These are phyloP conservation scores for Trematomus bernacchii DNA, from an alignment of 2,797 vertebrate species.

Conservation along the genomic window DNA sequence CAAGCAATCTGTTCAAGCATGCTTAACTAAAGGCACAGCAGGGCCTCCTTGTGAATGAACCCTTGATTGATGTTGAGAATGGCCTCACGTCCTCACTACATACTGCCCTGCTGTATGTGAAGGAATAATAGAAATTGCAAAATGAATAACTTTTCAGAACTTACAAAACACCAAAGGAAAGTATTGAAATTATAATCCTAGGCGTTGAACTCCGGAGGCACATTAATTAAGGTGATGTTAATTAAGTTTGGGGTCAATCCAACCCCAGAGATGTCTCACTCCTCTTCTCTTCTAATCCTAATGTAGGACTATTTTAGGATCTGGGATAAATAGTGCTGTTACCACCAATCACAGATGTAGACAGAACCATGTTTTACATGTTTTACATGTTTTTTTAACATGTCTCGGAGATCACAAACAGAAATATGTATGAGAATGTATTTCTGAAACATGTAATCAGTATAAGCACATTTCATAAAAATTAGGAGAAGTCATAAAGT, in stretches of 20 bases:
- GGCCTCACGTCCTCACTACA: neutral
- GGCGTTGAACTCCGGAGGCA: neutral
- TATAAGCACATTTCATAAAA: too few species aligned
- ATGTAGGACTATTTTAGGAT: too few species aligned
- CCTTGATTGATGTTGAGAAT: neutral
- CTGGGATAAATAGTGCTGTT: too few species aligned
- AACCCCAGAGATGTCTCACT: neutral
- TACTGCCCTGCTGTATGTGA: neutral
- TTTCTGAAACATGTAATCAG: too few species aligned
- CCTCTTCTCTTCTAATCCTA: neutral
- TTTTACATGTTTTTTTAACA: too few species aligned
- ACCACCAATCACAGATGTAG: too few species aligned
- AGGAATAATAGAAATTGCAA: neutral
- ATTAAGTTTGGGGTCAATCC: neutral
- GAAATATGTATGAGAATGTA: too few species aligned
- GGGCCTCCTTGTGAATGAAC: neutral
- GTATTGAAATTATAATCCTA: neutral
- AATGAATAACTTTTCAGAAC: neutral
- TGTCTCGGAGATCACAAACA: too few species aligned
- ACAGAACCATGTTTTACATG: too few species aligned
- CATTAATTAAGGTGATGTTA: neutral
- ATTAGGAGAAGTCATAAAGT: too few species aligned
- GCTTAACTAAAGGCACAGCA: constrained; percentile 4
- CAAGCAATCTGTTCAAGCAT: neutral
- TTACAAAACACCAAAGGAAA: neutral